Base-by-base conservation (phyloP, 2,888 invertebrate genomes). In the Eupithecia subumbrata region DNA sequence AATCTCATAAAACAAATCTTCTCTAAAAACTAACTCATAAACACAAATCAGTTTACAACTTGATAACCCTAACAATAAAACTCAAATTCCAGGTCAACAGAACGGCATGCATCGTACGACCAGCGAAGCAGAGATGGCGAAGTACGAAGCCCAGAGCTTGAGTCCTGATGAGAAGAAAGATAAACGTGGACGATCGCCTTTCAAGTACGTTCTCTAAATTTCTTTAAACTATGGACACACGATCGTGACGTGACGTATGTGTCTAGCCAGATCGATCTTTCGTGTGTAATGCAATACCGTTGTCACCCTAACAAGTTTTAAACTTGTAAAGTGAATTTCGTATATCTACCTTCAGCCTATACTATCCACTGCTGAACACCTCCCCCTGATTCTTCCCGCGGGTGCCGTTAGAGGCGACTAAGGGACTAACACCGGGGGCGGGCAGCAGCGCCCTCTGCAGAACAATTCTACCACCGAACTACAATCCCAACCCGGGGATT, bases 101-200 rank as follows among this genome's bases (percentile, higher is more conserved):
- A 95, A 95, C 74, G 94, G 95, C 74, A 96, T 98, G 92, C 96
- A 97, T 72, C 95, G 97, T 9, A 96, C 97, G 0, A 96, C 96
- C 0, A 97, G 97, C 81, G 98, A 97, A 80, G 94, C 97, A 2
- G 97, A 98, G 84, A 96, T 98, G 94, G 96, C 97, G 8, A 96
- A 96, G 16, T 96, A 96, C 86, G 96, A 96, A 63, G 93, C 95
- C 0, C 92, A 91, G 67, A 90, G 81, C 22, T 73, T 87, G 9
- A 71, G 84, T 1, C 83, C 88, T 14, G 96, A 97, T 72, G 95
- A 96, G 11, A 96, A 97, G 82, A 96, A 96, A 83, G 96, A 97
- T 77, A 97, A 97, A 87, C 97, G 98, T 14, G 98, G 98, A 72
- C 96, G 98, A 81, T 98, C 98, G 60, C 98, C 99, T 25, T 99